Percentiles rank a stretch among this genome's conserved stretches.
phyloP scores from a whole-genome alignment of 2,888 invertebrate species.

The Apoda limacodes region DNA sequence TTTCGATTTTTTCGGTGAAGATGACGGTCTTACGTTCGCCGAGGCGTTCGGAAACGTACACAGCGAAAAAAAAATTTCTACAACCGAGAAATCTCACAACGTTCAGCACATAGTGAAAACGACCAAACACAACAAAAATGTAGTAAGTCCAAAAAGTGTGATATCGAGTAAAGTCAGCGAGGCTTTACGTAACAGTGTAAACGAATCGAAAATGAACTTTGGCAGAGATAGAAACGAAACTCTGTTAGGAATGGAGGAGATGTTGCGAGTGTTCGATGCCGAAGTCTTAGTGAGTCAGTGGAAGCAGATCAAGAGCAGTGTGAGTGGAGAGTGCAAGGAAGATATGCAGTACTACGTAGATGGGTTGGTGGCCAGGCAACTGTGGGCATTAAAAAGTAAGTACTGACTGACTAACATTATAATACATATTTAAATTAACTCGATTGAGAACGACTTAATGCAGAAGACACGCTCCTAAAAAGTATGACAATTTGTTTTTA shows the following conservation, averaged over 20 bases:
- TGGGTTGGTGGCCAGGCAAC: constrained; percentile 65
- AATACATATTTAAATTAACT: too few relatives aligned
- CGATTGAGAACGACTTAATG: too few relatives aligned
- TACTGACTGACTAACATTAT: too few relatives aligned
- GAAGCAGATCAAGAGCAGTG: constrained; percentile 49
- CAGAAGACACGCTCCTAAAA: too few relatives aligned
- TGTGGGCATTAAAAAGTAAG: constrained; percentile 82
- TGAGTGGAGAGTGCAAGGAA: constrained; percentile 62
- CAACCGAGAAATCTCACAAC: constrained; percentile 55
- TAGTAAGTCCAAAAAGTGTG: constrained; percentile 36
- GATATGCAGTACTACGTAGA: constrained; percentile 72
- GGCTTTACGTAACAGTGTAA: constrained; percentile 11
- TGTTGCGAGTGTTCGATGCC: constrained; percentile 68
- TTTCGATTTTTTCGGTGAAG: constrained; percentile 51
- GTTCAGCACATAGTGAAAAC: constrained; percentile 59
- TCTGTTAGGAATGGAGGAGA: constrained; percentile 52
- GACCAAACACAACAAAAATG: constrained; percentile 31
- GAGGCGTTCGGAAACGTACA: constrained; percentile 38
- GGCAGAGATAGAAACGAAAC: constrained; percentile 27
- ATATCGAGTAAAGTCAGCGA: neutral
- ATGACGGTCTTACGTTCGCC: constrained; percentile 52
- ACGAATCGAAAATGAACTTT: constrained; percentile 42
- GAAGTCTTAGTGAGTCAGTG: constrained; percentile 70
- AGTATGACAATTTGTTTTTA: too few relatives aligned
- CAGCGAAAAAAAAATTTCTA: constrained; percentile 32